phyloP scores from a whole-genome alignment of 2,888 invertebrate species.

The Nomada ruficornis region DNA sequence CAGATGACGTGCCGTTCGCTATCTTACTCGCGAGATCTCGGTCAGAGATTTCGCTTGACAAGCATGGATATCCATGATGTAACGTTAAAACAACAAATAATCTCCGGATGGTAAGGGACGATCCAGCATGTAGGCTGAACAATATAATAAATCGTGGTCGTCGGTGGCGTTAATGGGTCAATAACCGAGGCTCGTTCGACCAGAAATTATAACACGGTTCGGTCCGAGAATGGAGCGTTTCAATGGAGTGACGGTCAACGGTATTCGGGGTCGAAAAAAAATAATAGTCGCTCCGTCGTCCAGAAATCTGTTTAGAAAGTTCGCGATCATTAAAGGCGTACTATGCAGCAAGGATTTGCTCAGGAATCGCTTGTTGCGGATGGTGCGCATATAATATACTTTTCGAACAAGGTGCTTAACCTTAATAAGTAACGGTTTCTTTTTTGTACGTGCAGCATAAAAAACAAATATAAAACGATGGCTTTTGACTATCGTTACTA shows the following conservation, averaged over 20 bases:
- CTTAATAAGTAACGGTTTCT: constrained; percentile 32
- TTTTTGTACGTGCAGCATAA: neutral
- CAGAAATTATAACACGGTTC: constrained; percentile 55
- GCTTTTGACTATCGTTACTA: constrained; percentile 2
- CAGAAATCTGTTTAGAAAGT: constrained; percentile 69
- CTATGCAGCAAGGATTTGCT: constrained; percentile 30
- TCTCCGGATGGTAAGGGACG: constrained; percentile 14
- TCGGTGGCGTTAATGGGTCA: constrained; percentile 52
- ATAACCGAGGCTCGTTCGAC: constrained; percentile 38
- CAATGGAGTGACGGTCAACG: constrained; percentile 25
- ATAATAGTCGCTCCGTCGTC: constrained; percentile 14
- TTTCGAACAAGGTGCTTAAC: constrained; percentile 24
- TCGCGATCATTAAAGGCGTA: constrained; percentile 51
- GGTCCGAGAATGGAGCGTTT: constrained; percentile 15
- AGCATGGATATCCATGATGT: constrained; percentile 56
- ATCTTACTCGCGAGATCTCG: constrained; percentile 56
- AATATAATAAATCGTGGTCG: constrained; percentile 12
- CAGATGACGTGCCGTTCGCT: constrained; percentile 60
- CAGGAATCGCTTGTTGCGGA: constrained; percentile 29
- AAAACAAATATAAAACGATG: neutral
- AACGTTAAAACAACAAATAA: constrained; percentile 53
- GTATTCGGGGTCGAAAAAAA: constrained; percentile 27
- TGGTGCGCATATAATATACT: constrained; percentile 5
- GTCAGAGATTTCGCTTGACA: constrained; percentile 51
- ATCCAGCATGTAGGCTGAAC: constrained; percentile 15